Conservation (phyloP, 2,113 vertebrate genomes). For the Spilogale gracilis region DNA sequence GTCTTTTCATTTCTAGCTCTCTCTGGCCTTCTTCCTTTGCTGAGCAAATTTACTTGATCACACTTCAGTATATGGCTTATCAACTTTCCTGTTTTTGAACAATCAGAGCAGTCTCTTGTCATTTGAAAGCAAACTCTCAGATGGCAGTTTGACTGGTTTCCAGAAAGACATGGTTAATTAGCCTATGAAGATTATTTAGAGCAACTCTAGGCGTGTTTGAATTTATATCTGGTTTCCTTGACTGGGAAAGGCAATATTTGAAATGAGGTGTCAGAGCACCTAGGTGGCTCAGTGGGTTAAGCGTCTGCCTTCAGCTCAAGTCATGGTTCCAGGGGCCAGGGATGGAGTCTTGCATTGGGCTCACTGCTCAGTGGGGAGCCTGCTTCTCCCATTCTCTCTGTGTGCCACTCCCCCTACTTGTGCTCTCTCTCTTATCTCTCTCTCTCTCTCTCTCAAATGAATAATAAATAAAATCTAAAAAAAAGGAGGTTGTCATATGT, state of each 20-base stretch:
- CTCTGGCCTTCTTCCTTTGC: constrained; percentile 45
- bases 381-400: not conserved
- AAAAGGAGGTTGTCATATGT: not conserved
- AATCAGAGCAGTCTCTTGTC: not conserved
- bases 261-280: not conserved
- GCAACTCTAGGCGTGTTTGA: not conserved
- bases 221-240: constrained; percentile 32
- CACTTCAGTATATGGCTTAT: not conserved
- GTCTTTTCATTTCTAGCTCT: constrained; percentile 31
- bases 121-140: constrained; percentile 1
- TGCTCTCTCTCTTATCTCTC: not conserved
- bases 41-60: constrained; percentile 58
- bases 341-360: not conserved
- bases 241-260: not conserved
- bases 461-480: not conserved
- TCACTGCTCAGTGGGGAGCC: too few relatives aligned
- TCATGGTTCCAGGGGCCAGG: not conserved
- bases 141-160: constrained; percentile 22
- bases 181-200: constrained; percentile 3
- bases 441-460: not conserved
- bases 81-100: constrained; percentile 52
- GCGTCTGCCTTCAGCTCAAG: not conserved
- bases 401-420: not conserved
- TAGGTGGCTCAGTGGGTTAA: not conserved
- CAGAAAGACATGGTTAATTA: constrained; percentile 35